Percentiles rank a stretch among this genome's conserved stretches.
Conservation (phyloP, 2,113 vertebrate species). For the Rafetus swinhoei region DNA sequence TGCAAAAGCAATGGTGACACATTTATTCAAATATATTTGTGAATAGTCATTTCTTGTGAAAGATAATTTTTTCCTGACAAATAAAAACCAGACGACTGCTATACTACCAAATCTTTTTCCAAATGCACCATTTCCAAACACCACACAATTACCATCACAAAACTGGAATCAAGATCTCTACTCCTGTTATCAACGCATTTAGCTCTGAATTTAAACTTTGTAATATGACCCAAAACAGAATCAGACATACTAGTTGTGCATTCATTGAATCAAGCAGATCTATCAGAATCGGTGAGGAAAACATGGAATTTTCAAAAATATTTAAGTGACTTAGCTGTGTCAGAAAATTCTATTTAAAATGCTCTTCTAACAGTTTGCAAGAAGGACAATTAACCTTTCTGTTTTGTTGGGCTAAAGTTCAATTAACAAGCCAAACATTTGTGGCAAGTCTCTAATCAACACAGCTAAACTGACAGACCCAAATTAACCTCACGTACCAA, state of each 20-base stretch:
- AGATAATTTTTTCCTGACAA: slow-evolving; percentile 2
- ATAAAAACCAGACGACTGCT: slow-evolving; percentile 17
- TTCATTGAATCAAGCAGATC: neutral
- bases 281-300: neutral
- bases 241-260: neutral
- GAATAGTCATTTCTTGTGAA: slow-evolving; percentile 32
- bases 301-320: neutral
- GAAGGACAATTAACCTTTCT: rapidly evolving
- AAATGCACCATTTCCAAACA: slow-evolving; percentile 8
- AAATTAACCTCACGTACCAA: neutral
- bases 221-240: slow-evolving; percentile 1
- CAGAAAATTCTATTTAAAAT: neutral
- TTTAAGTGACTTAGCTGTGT: rapidly evolving
- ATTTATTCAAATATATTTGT: slow-evolving; percentile 40
- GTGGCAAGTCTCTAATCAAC: neutral
- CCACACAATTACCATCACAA: neutral
- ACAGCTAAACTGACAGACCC: neutral
- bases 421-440: neutral
- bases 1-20: neutral
- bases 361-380: neutral
- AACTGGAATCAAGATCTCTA: neutral
- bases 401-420: neutral
- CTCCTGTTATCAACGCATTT: neutral
- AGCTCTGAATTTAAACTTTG: slow-evolving; percentile 11
- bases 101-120: neutral